A percentile compares a stretch with the other conserved stretches of the same genome.
Evolutionary conservation across 2,888 invertebrate species (phyloP).

Genomic region (Criorhina ranunculi): DNA sequence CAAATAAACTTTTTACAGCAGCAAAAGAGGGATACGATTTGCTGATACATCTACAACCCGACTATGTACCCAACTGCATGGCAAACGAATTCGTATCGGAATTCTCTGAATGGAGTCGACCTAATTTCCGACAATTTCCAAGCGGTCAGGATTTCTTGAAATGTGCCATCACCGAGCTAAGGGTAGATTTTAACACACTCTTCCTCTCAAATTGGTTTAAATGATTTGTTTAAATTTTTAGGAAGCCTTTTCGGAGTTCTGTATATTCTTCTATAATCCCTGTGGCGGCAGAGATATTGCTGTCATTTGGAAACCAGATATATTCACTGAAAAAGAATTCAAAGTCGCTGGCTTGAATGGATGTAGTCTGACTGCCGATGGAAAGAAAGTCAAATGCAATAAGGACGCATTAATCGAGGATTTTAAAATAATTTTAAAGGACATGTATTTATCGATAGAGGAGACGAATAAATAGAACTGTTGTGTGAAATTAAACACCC

Average conservation of each 20-base stretch:
- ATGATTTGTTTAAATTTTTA: constrained; percentile 82
- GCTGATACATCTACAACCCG: constrained; percentile 87
- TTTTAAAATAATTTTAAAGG: constrained; percentile 82
- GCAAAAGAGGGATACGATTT: constrained; percentile 90
- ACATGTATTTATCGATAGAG: constrained; percentile 80
- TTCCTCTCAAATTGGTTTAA: background rate
- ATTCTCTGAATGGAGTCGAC: constrained; percentile 78
- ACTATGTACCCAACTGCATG: constrained; percentile 80
- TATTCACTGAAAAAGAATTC: constrained; percentile 87
- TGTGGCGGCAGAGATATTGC: constrained; percentile 95
- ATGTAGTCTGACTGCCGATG: constrained; percentile 77
- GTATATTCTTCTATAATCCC: constrained; percentile 94
- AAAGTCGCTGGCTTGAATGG: constrained; percentile 87
- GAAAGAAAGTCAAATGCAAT: constrained; percentile 79
- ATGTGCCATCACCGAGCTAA: constrained; percentile 89
- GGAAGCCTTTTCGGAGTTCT: constrained; percentile 90
- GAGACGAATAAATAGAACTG: constrained; percentile 61
- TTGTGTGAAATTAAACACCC: constrained; percentile 31
- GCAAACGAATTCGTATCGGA: constrained; percentile 80
- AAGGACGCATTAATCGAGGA: constrained; percentile 82
- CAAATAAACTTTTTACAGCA: constrained; percentile 86
- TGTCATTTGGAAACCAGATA: constrained; percentile 92
- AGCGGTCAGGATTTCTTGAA: constrained; percentile 91
- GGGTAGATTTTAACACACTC: constrained; percentile 85
- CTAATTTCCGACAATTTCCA: constrained; percentile 87